Base-by-base conservation (phyloP, 2,888 invertebrate genomes). In the Hypolimnas misippus region DNA sequence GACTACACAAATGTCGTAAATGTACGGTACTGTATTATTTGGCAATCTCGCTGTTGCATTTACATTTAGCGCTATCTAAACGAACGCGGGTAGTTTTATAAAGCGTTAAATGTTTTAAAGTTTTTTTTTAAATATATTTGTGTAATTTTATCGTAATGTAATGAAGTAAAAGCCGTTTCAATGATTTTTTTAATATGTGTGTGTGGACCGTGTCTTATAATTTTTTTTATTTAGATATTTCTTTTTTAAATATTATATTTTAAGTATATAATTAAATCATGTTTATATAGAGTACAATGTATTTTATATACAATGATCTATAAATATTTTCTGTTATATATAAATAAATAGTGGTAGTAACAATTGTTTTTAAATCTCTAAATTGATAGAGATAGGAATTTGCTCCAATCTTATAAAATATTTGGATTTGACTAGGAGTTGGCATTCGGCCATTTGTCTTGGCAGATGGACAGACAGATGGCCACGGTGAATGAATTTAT, bases 1-100 rank as follows among this genome's bases (percentile, higher is more conserved):
- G 74, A 70, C 73, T 76, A 76, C 75, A 74, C 76, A 79, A 85
- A 81, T 79, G 83, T 81, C 78, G 78, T 77, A 76, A 81, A 85
- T 79, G 79, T 81, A 70, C 67, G 66, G 66, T 63, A 70, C 61
- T 69, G 70, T 74, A 72, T 78, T 77, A 73, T 74, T 73, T 73
- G 73, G 68, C 65, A 64, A 67, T 67, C 67, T 70, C 71, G 66
- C 67, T 73, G 76, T 74, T 72, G 74, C 76, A 77, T 80, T 76
- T 78, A 81, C 74, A 70, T 57, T 60, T 51, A 51, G 53, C n/a
- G 42, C 57, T 60, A 59, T 55, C 57, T 61, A 55, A 57, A 61
- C 55, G 61, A 58, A 61, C 54, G 55, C 46, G 25, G 19, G 40
- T 40, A n/a, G 29, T 51, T 51, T 57, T 50, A 46, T 46, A n/a